phyloP scores from a whole-genome alignment of 2,797 vertebrate genomes.

The Onychomys leucogaster region DNA sequence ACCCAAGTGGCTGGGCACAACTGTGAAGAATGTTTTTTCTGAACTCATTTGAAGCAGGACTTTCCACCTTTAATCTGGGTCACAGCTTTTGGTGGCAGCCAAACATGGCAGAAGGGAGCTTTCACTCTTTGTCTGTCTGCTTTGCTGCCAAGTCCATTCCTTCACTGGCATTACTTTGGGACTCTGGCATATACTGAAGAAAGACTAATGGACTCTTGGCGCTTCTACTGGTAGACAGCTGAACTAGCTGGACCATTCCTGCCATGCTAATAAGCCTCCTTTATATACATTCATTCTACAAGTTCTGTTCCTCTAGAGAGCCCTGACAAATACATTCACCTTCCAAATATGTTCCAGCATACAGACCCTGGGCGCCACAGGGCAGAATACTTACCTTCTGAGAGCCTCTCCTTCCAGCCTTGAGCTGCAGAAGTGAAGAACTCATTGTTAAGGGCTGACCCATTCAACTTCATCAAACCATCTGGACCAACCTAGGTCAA shows the following conservation, averaged over 20 bases:
- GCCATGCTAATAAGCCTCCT: neutral
- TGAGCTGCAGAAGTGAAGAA: slow-evolving; percentile 99
- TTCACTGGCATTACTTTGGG: neutral
- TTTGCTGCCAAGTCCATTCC: neutral
- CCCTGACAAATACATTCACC: neutral
- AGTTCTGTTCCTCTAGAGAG: too few relatives aligned
- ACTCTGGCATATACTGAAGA: neutral
- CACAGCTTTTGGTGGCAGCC: neutral
- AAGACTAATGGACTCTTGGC: neutral
- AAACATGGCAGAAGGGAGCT: neutral
- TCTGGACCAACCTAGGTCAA: slow-evolving; percentile 93
- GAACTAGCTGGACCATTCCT: neutral
- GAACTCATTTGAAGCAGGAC: neutral
- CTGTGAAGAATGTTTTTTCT: neutral
- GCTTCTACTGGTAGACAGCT: neutral
- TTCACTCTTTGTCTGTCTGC: neutral
- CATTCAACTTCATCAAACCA: slow-evolving; percentile 94
- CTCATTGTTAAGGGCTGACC: slow-evolving; percentile 98
- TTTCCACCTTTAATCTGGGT: neutral
- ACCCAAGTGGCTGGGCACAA: neutral
- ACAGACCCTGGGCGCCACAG: neutral
- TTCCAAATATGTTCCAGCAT: neutral
- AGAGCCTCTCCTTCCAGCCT: slow-evolving; percentile 97
- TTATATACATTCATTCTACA: neutral
- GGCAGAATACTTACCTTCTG: slow-evolving; percentile 91